Base-by-base conservation (phyloP, 2,797 vertebrate species). In the Chromis chromis region DNA sequence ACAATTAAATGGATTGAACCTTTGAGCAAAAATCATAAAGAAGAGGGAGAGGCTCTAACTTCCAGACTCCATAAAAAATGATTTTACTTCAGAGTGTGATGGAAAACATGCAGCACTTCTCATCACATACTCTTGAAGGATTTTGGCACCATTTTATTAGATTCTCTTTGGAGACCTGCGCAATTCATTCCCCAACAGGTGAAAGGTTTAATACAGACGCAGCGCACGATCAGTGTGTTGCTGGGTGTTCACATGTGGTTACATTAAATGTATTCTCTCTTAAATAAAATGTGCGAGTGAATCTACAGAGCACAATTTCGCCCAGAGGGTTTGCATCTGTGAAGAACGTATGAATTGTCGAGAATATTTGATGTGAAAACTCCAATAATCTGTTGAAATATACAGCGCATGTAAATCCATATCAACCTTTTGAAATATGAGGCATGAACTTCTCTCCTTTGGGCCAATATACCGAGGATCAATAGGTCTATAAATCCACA, bases 1-100 rank as follows among this genome's bases (percentile, higher is more conserved):
- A 69, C 65, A 86, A 86, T 76, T 65, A 74, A 84, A 87, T 79
- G 71, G 55, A 89, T 78, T 77, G 66, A 81, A 88, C 78, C 70
- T 74, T 55, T 74, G 63, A 89, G 73, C 46, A 83, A 79, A 82
- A 80, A 75, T 69, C 33, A 73, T 36, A 68, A 72, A 65, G 39
- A 61, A 61, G n/a, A 66, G 50, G 31, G n/a, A 36, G 65, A 33
- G 73, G 64, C 71, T 85, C 59, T 63, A 69, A 81, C 79, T 86
- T 33, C 0, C 6, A 17, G 69, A 67, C 50, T 78, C 52, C 42
- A 69, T 70, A 50, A 78, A 74, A 72, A 84, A 74, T 42, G 31
- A 81, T 70, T 81, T 39, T 17, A 59, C 42, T 65, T 79, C 70
- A 72, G 70, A 80, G 69, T 64, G n/a, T 22, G 24, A 10, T 36